Percentiles rank a stretch among this genome's conserved stretches.
Evolutionary conservation across 2,888 invertebrate genomes (phyloP).

Genomic region (Argyra leucocephala): DNA sequence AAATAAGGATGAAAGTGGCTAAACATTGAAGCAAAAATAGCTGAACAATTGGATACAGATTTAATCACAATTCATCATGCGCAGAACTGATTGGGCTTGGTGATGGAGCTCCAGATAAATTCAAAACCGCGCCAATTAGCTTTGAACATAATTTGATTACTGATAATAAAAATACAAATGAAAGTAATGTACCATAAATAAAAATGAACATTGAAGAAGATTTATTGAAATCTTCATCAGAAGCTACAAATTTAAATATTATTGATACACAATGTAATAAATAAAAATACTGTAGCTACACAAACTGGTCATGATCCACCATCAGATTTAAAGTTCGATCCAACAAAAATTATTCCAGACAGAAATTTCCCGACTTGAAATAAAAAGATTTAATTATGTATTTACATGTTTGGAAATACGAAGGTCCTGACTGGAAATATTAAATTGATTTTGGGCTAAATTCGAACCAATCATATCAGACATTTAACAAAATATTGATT

Average conservation of each 20-base stretch:
- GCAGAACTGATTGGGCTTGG: constrained; percentile 81
- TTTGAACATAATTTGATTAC: constrained; percentile 38
- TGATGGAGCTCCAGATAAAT: constrained; percentile 68
- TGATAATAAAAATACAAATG: constrained; percentile 37
- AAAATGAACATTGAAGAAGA: not conserved
- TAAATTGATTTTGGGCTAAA: constrained; percentile 77
- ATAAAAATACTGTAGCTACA: constrained; percentile 52
- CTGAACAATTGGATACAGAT: constrained; percentile 72
- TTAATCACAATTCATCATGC: constrained; percentile 80
- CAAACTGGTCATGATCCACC: constrained; percentile 69
- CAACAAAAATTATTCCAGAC: constrained; percentile 71
- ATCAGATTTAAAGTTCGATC: constrained; percentile 53
- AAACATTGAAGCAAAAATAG: constrained; percentile 70
- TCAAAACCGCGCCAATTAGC: constrained; percentile 55
- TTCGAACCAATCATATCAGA: no score
- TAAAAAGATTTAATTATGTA: constrained; percentile 85
- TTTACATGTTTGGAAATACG: constrained; percentile 82
- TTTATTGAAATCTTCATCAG: no score
- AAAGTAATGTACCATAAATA: constrained; percentile 11
- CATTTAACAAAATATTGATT: no score
- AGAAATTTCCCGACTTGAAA: constrained; percentile 75
- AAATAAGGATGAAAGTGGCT: constrained; percentile 78
- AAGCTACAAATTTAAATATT: not conserved
- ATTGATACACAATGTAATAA: not conserved
- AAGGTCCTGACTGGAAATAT: constrained; percentile 84